phyloP scores from a whole-genome alignment of 2,113 vertebrate genomes.

The Mormyrus iriodes region DNA sequence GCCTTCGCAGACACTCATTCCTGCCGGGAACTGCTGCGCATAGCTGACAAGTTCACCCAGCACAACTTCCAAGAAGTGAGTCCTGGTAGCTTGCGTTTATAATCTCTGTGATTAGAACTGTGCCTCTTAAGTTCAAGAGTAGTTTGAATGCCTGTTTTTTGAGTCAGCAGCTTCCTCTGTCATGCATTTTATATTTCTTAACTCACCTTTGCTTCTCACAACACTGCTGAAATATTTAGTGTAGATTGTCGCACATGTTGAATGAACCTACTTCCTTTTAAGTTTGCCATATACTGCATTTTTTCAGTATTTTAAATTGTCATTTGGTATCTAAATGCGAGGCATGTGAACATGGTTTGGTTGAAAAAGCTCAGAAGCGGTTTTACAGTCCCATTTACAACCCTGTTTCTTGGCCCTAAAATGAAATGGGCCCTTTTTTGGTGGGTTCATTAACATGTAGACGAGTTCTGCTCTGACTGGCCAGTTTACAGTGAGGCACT shows the following conservation, averaged over 20 bases:
- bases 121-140: not conserved
- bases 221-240: not conserved
- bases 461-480: not conserved
- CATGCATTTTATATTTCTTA: not conserved
- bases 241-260: not conserved
- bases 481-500: not conserved
- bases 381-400: not conserved
- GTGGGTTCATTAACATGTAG: not conserved
- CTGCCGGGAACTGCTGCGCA: constrained; percentile 88
- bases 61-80: constrained; percentile 98
- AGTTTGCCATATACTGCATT: not conserved
- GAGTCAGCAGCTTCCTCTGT: not conserved
- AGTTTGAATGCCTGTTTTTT: not conserved
- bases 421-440: not conserved
- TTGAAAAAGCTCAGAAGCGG: not conserved
- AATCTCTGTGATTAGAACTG: not conserved
- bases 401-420: not conserved
- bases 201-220: not conserved
- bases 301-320: not conserved
- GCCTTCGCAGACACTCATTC: constrained; percentile 97
- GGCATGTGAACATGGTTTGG: not conserved
- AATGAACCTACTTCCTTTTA: not conserved
- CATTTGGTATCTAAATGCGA: not conserved
- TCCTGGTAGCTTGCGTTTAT: not conserved
- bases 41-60: constrained; percentile 97